Percentiles rank a stretch among this genome's conserved stretches.
Conservation (phyloP, 2,797 vertebrate species). For the Aselliscus stoliczkanus region DNA sequence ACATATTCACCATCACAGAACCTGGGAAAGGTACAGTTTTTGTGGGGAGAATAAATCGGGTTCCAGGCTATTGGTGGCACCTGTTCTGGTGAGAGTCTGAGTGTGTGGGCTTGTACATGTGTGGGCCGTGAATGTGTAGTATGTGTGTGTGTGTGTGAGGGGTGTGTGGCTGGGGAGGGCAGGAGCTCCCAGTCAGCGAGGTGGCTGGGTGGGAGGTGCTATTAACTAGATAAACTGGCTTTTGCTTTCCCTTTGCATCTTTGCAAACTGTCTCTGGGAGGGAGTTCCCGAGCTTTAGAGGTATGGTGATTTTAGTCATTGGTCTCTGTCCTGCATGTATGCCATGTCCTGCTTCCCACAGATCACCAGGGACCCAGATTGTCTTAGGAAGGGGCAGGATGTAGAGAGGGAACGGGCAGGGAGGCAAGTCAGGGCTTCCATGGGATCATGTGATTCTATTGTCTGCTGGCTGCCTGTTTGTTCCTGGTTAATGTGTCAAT, state of each 20-base stretch:
- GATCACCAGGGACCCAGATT: not conserved
- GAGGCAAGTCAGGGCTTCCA: not conserved
- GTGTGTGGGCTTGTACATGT: not conserved
- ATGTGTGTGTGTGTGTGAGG: not conserved
- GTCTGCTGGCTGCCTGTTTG: constrained; percentile 31
- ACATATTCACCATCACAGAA: constrained; percentile 64
- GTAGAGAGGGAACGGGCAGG: not conserved
- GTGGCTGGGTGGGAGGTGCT: not conserved
- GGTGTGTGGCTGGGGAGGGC: not conserved
- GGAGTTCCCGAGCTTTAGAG: not conserved
- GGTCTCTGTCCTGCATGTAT: not conserved
- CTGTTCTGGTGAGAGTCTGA: constrained; percentile 64
- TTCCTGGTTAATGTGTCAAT: constrained; percentile 48
- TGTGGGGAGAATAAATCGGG: constrained; percentile 71
- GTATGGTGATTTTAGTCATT: not conserved
- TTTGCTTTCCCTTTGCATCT: constrained; percentile 34
- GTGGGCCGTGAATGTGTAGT: not conserved
- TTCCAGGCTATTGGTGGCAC: constrained; percentile 71
- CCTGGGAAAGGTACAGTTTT: constrained; percentile 72
- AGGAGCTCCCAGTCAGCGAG: not conserved
- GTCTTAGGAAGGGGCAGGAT: constrained; percentile 14
- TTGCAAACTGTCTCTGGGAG: not conserved
- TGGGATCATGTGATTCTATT: constrained; percentile 52
- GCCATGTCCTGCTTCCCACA: not conserved
- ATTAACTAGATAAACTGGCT: not conserved